Percentiles rank a stretch among this genome's conserved stretches.
These are phyloP conservation scores for Panzeria rudis DNA, from an alignment of 2,888 invertebrate genomes.

Conservation along the genomic window DNA sequence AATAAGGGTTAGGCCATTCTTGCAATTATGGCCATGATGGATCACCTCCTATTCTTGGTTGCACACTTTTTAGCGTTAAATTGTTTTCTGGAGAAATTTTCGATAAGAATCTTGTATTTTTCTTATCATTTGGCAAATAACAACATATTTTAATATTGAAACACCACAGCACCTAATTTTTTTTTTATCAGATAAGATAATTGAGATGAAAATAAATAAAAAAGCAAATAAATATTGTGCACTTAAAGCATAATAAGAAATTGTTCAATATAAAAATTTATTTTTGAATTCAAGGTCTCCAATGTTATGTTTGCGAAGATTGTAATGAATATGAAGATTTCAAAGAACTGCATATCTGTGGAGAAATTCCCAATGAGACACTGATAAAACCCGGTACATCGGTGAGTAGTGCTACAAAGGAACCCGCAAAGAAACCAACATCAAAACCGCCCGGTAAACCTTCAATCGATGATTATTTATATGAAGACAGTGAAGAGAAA, in stretches of 20 bases:
- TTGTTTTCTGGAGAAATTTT: constrained; percentile 10
- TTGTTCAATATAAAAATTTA: neutral
- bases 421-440: neutral
- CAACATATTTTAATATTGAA: constrained; percentile 13
- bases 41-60: too few species aligned
- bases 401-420: neutral
- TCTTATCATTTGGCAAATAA: constrained; percentile 11
- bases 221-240: neutral
- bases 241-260: constrained; percentile 18
- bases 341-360: constrained; percentile 71
- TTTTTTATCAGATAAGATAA: constrained; percentile 43
- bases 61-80: neutral
- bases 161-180: constrained; percentile 2
- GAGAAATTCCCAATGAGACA: constrained; percentile 35
- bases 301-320: constrained; percentile 78
- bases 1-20: too few species aligned
- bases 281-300: constrained; percentile 73
- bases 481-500: constrained; percentile 27
- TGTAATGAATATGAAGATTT: constrained; percentile 73
- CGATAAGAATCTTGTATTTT: constrained; percentile 5
- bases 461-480: constrained; percentile 9
- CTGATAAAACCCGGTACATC: constrained; percentile 9
- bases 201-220: constrained; percentile 6
- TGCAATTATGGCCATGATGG: neutral
- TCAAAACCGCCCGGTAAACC: neutral